Base-by-base conservation (phyloP, 2,888 invertebrate species). In the Theodoxus fluviatilis region DNA sequence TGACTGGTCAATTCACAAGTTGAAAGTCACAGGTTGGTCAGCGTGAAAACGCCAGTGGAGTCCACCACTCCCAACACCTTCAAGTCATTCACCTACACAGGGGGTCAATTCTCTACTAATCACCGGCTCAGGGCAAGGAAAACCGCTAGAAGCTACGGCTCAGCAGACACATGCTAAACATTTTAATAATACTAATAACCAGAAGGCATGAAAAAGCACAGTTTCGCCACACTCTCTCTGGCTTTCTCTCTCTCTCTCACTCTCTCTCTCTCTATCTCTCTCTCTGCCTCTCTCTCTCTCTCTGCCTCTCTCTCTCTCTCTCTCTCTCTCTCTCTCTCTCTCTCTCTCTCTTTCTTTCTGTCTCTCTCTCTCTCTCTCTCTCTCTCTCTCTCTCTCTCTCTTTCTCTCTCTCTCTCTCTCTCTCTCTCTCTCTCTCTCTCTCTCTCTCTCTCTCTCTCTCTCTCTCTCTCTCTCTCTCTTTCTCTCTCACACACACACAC, bases 291-390 rank as follows among this genome's bases (percentile, higher is more conserved):
- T 65, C 43, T 65, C 47, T 43, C 38, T 65, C 43, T 65, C 43
- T 65, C 43, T 65, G 33, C 43, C 43, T 33, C 12, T 40, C 18
- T 65, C 9, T 35, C 15, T 43, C 22, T 43, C 1, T 68, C n/a
- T 61, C 68, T 43, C 43, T 61, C 22, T 43, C 61, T 68, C 31
- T 68, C 25, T 61, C 31, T 65, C 33, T 70, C 64, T 65, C 28
- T 59, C 70, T 61, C 47, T 71, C 35, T 55, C 57, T 47, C 63
- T 67, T 35, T 67, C 37, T 67, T 61, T 64, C 61, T 67, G 61
- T 67, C 33, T 71, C 67, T 71, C 49, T 59, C 59, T 67, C 67
- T 67, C 49, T 63, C 49, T 71, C 49, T 67, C 61, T 67, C 71
- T 71, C 35, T 71, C 67, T 61, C 35, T 63, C 63, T 68, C 63